phyloP scores from a whole-genome alignment of 2,797 vertebrate species.

The Taeniopygia guttata region DNA sequence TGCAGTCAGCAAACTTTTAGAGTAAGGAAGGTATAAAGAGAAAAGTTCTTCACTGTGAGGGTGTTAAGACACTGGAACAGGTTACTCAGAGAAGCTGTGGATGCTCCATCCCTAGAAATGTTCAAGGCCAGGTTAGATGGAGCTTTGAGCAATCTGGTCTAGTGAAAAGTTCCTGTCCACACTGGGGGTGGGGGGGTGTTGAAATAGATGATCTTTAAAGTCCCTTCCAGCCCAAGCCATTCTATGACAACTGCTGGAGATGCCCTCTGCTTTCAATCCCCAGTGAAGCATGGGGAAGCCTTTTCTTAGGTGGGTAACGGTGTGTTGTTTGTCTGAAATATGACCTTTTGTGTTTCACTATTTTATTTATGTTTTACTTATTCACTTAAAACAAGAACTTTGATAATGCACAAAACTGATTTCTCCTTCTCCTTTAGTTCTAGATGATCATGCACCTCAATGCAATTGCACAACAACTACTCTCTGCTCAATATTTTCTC shows the following conservation, averaged over 20 bases:
- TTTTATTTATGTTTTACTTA: background rate
- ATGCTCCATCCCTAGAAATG: background rate
- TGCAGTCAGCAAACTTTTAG: background rate
- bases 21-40: background rate
- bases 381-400: background rate
- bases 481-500: slow-evolving; percentile 87
- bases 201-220: background rate
- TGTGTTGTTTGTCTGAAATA: background rate
- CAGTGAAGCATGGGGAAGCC: background rate
- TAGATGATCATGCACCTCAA: slow-evolving; percentile 80
- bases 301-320: background rate
- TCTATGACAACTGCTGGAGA: background rate
- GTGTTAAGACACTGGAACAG: background rate
- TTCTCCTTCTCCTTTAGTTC: slow-evolving; percentile 46
- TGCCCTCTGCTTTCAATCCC: background rate
- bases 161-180: background rate
- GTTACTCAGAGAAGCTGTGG: background rate
- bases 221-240: background rate
- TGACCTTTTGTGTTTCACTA: background rate
- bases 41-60: background rate
- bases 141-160: background rate
- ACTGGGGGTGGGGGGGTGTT: rapidly evolving
- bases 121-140: background rate
- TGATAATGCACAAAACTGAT: background rate
- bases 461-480: slow-evolving; percentile 90